Evolutionary conservation across 2,797 vertebrate species (phyloP).

Genomic region (Brotula barbata): DNA sequence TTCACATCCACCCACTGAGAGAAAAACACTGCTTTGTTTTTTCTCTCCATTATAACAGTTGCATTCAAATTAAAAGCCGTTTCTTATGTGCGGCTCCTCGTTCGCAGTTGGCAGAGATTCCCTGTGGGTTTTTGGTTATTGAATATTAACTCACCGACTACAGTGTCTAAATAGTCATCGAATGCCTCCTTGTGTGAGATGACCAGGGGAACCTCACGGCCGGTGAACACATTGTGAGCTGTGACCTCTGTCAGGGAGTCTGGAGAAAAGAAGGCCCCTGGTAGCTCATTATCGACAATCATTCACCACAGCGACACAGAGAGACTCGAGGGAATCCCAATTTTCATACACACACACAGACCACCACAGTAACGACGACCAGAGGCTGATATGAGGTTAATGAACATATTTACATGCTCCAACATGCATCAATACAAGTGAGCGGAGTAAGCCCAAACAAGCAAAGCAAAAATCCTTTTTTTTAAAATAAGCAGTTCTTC

Average conservation of each 20-base stretch:
- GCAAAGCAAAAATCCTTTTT: no score
- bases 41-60: neutral
- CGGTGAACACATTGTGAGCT: conserved; percentile 87
- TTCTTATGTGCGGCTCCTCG: neutral
- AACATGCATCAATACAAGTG: conserved; percentile 14
- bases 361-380: conserved; percentile 2
- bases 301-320: conserved; percentile 34
- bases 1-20: conserved; percentile 30
- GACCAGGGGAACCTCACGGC: conserved; percentile 86
- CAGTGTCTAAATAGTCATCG: conserved; percentile 85
- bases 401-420: neutral
- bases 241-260: conserved; percentile 88
- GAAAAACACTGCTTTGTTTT: conserved; percentile 42
- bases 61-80: neutral
- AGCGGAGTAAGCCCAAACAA: neutral
- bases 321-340: conserved; percentile 57
- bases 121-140: neutral
- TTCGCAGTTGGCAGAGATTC: neutral
- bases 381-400: conserved; percentile 6
- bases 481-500: neutral
- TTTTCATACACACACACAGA: conserved; percentile 45
- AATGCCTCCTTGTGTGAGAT: conserved; percentile 82
- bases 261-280: conserved; percentile 63
- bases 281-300: conserved; percentile 61
- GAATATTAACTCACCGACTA: conserved; percentile 83